Evolutionary conservation across 2,888 invertebrate genomes (phyloP).

Genomic region (Scaptodrosophila latifasciaeformis): DNA sequence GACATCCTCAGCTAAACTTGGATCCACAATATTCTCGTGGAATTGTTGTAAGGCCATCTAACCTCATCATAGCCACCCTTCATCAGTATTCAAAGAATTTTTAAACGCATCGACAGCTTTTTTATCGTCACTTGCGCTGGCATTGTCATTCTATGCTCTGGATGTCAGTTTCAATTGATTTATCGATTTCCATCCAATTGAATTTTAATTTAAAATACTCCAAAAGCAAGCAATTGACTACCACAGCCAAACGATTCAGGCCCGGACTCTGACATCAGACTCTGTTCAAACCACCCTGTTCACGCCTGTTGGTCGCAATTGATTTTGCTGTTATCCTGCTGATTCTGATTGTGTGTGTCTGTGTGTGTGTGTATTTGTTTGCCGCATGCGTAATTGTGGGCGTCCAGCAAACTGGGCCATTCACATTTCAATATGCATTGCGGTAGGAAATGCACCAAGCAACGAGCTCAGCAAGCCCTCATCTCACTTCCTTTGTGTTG

Average conservation of each 20-base stretch:
- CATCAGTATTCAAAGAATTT: too few relatives aligned
- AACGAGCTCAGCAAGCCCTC: too few relatives aligned
- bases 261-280: background rate
- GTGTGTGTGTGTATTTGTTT: too few relatives aligned
- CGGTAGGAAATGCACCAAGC: too few relatives aligned
- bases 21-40: too few relatives aligned
- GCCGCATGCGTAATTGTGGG: too few relatives aligned
- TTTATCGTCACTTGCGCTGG: background rate
- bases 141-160: conserved; percentile 10
- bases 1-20: too few relatives aligned
- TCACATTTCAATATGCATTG: too few relatives aligned
- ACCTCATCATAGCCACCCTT: conserved; percentile 30
- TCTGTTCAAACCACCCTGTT: background rate
- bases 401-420: too few relatives aligned
- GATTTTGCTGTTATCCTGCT: conserved; percentile 7
- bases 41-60: too few relatives aligned
- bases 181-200: conserved; percentile 54
- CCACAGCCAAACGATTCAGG: background rate
- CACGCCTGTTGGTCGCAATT: conserved; percentile 22
- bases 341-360: too few relatives aligned
- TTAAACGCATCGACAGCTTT: conserved; percentile 10
- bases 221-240: conserved; percentile 33
- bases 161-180: conserved; percentile 44
- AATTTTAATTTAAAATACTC: conserved; percentile 44
- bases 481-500: too few relatives aligned